Evolutionary conservation across 2,888 invertebrate species (phyloP).

Genomic region (Pammene fasciana): DNA sequence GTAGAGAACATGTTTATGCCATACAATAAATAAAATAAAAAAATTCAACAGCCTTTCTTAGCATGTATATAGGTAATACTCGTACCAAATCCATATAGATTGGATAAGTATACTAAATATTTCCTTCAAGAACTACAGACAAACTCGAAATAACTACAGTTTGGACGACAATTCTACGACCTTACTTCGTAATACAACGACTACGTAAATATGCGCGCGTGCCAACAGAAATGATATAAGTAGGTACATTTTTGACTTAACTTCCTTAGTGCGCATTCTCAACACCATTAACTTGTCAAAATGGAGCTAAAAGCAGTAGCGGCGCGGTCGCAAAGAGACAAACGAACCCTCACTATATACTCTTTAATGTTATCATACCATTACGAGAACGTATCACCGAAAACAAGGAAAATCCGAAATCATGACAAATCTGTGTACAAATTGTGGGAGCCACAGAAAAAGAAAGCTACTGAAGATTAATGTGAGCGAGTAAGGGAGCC

Average conservation of each 20-base stretch:
- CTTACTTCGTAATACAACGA: too few relatives aligned
- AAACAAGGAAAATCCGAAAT: constrained; percentile 54
- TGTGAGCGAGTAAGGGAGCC: constrained; percentile 60
- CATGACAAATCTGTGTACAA: constrained; percentile 70
- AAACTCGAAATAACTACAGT: too few relatives aligned
- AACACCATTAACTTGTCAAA: constrained; percentile 25
- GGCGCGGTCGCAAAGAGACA: constrained; percentile 26
- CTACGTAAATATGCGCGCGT: too few relatives aligned
- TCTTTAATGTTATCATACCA: constrained; percentile 43
- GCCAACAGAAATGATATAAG: background rate
- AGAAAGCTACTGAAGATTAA: constrained; percentile 71
- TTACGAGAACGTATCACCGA: constrained; percentile 40
- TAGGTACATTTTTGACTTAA: constrained; percentile 6
- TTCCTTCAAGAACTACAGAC: too few relatives aligned
- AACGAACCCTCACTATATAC: constrained; percentile 36
- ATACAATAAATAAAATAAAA: too few relatives aligned
- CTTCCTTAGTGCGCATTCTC: constrained; percentile 21
- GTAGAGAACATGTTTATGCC: too few relatives aligned
- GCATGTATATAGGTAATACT: too few relatives aligned
- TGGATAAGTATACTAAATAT: too few relatives aligned
- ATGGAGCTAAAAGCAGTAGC: constrained; percentile 36
- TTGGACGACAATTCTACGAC: too few relatives aligned
- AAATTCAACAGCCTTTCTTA: too few relatives aligned
- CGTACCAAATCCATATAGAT: too few relatives aligned
- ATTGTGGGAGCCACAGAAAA: constrained; percentile 68